Conservation (phyloP, 2,113 vertebrate species). For the Callorhinus ursinus region DNA sequence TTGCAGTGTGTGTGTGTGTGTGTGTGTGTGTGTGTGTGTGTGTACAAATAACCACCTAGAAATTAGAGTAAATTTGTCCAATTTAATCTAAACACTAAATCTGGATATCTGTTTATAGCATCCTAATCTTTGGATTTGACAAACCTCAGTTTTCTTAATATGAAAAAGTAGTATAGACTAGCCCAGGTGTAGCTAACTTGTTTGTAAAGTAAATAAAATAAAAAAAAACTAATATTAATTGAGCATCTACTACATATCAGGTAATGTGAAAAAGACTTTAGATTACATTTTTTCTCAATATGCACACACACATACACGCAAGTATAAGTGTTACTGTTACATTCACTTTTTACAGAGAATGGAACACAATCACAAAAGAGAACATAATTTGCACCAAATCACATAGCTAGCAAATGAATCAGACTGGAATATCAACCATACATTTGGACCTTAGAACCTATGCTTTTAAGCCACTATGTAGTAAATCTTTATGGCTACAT, state of each 20-base stretch:
- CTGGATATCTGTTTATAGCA: not conserved
- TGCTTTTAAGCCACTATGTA: not conserved
- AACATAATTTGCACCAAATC: not conserved
- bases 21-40: not conserved
- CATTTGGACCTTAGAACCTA: not conserved
- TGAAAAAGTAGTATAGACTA: not conserved
- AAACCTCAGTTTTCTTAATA: not conserved
- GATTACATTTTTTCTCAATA: not conserved
- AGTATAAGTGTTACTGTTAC: not conserved
- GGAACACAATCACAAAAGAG: not conserved
- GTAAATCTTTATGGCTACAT: not conserved
- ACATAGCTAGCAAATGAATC: not conserved
- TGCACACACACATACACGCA: not conserved
- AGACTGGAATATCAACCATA: not conserved
- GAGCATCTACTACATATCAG: not conserved
- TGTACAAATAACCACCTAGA: not conserved
- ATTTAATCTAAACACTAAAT: constrained; percentile 42
- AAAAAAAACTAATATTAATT: not conserved
- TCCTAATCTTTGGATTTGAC: not conserved
- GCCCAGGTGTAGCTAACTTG: not conserved
- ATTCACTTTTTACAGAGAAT: not conserved
- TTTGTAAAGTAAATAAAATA: not conserved
- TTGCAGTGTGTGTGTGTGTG: not conserved
- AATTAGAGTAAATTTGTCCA: not conserved
- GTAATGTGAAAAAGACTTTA: not conserved